Evolutionary conservation across 2,888 invertebrate genomes (phyloP).

Genomic region (Eumerus sabulonum): DNA sequence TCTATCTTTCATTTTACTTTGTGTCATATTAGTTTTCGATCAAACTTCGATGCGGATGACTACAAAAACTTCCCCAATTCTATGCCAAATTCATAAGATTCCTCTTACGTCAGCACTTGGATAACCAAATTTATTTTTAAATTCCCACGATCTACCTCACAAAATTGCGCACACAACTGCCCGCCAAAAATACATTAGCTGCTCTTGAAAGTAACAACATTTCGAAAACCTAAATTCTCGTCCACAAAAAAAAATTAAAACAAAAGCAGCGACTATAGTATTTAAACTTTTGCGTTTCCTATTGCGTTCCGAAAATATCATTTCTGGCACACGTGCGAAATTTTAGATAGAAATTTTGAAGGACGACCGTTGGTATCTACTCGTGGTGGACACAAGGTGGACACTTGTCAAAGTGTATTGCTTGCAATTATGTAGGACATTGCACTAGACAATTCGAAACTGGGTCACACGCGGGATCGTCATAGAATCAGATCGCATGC

Average conservation of each 20-base stretch:
- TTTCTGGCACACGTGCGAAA: neutral
- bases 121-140: slow-evolving; percentile 29
- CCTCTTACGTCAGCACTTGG: too few species aligned
- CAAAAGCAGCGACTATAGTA: neutral
- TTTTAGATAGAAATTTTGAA: neutral
- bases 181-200: neutral
- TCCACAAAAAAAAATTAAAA: neutral
- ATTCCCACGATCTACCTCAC: slow-evolving; percentile 52
- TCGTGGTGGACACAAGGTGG: neutral
- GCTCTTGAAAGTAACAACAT: slow-evolving; percentile 40
- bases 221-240: neutral
- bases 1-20: too few species aligned
- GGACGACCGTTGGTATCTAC: neutral
- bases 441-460: slow-evolving; percentile 44
- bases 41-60: too few species aligned
- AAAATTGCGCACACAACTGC: slow-evolving; percentile 10
- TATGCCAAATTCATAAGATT: too few species aligned
- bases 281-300: slow-evolving; percentile 13
- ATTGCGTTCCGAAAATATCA: slow-evolving; percentile 14
- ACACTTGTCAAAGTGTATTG: too few species aligned
- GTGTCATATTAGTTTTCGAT: too few species aligned
- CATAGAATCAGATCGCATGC: slow-evolving; percentile 1
- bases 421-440: too few species aligned
- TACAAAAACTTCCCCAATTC: too few species aligned
- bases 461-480: slow-evolving; percentile 30